phyloP scores from a whole-genome alignment of 2,888 invertebrate species.

The Pyrrhosoma nymphula region DNA sequence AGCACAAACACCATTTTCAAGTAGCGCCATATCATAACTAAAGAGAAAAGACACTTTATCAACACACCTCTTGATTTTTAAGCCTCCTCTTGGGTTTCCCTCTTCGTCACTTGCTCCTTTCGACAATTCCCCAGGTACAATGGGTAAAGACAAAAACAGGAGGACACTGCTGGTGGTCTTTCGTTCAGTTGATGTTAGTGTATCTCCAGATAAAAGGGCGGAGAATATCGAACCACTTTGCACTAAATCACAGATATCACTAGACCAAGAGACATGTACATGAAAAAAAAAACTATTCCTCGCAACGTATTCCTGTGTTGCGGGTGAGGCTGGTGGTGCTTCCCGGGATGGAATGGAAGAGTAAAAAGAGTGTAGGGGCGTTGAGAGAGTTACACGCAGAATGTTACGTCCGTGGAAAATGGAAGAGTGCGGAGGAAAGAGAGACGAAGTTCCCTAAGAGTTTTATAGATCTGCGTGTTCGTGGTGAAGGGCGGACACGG shows the following conservation, averaged over 20 bases:
- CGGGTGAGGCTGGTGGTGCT: background rate
- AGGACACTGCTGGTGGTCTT: background rate
- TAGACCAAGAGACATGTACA: background rate
- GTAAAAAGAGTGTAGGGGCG: background rate
- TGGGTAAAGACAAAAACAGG: background rate
- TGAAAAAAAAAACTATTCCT: background rate
- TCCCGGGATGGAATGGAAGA: background rate
- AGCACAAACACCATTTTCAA: background rate
- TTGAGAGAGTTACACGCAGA: background rate
- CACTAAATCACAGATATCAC: conserved; percentile 22
- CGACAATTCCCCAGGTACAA: background rate
- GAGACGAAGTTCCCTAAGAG: background rate
- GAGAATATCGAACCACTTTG: background rate
- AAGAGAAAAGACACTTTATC: background rate
- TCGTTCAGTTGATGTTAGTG: background rate
- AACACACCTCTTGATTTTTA: background rate
- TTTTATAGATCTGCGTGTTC: background rate
- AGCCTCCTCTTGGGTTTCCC: background rate
- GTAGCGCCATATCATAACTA: background rate
- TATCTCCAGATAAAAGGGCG: background rate
- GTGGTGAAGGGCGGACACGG: background rate
- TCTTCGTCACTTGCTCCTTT: background rate
- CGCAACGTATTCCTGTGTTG: background rate
- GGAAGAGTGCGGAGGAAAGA: background rate
- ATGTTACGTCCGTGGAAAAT: background rate